phyloP scores from a whole-genome alignment of 2,888 invertebrate genomes.

The Sphecodes monilicornis region DNA sequence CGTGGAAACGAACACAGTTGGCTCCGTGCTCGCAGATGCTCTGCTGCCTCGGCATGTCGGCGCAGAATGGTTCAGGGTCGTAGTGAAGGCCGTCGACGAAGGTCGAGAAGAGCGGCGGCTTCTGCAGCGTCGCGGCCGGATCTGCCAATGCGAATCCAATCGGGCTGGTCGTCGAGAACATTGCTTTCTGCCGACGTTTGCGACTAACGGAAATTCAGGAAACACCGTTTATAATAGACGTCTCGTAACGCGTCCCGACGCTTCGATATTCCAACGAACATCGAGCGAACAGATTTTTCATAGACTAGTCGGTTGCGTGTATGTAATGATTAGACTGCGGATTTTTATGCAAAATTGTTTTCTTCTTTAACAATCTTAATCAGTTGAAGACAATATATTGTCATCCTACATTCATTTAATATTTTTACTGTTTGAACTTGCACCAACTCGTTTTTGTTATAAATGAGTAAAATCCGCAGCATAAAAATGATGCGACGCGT shows the following conservation, averaged over 20 bases:
- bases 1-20: slow-evolving; percentile 79
- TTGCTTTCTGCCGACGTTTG: slow-evolving; percentile 75
- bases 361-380: too few species aligned
- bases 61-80: slow-evolving; percentile 81
- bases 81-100: slow-evolving; percentile 84
- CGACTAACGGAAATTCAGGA: slow-evolving; percentile 69
- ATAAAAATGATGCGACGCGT: too few species aligned
- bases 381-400: too few species aligned
- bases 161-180: slow-evolving; percentile 77
- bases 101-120: slow-evolving; percentile 84
- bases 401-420: too few species aligned
- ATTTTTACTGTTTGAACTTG: too few species aligned
- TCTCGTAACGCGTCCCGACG: not conserved
- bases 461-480: too few species aligned
- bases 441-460: too few species aligned
- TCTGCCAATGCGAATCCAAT: slow-evolving; percentile 80
- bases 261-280: not conserved
- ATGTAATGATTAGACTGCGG: too few species aligned
- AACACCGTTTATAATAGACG: slow-evolving; percentile 14
- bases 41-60: slow-evolving; percentile 76
- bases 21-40: slow-evolving; percentile 80
- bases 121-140: slow-evolving; percentile 81
- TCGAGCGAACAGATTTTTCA: not conserved
- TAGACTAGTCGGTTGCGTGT: too few species aligned
- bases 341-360: too few species aligned